A percentile compares a stretch with the other conserved stretches of the same genome.
Conservation (phyloP, 2,888 invertebrate species). For the Lycaena phlaeas region DNA sequence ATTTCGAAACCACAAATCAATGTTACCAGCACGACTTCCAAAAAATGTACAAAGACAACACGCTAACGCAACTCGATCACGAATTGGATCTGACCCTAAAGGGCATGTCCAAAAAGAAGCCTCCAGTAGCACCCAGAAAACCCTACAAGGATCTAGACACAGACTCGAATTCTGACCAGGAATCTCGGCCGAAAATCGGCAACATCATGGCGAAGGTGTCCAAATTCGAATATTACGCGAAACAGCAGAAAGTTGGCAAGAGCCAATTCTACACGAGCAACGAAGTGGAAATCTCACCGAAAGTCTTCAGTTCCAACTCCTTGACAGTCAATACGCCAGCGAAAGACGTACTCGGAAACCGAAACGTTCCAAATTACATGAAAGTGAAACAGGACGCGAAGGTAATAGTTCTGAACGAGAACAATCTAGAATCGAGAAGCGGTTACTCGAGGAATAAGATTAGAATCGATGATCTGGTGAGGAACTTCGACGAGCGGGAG, state of each 20-base stretch:
- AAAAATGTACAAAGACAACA: slow-evolving; percentile 50
- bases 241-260: slow-evolving; percentile 68
- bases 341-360: slow-evolving; percentile 82
- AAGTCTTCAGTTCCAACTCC: slow-evolving; percentile 86
- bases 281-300: slow-evolving; percentile 75
- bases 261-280: slow-evolving; percentile 58
- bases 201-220: slow-evolving; percentile 83
- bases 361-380: slow-evolving; percentile 73
- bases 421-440: slow-evolving; percentile 50
- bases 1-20: slow-evolving; percentile 37
- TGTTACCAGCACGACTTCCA: slow-evolving; percentile 44
- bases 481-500: slow-evolving; percentile 55
- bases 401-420: slow-evolving; percentile 48
- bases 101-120: slow-evolving; percentile 73
- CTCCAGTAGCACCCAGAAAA: slow-evolving; percentile 76
- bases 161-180: slow-evolving; percentile 65
- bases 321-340: slow-evolving; percentile 87
- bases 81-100: slow-evolving; percentile 60
- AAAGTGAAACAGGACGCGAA: slow-evolving; percentile 70
- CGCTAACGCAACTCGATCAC: slow-evolving; percentile 49
- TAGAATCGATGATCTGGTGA: slow-evolving; percentile 60
- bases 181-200: slow-evolving; percentile 50
- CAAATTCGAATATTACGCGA: slow-evolving; percentile 84
- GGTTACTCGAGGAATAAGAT: slow-evolving; percentile 56
- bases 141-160: slow-evolving; percentile 64